Percentiles rank a stretch among this genome's conserved stretches.
Conservation (phyloP, 2,888 invertebrate genomes). For the Agrypnus murinus region DNA sequence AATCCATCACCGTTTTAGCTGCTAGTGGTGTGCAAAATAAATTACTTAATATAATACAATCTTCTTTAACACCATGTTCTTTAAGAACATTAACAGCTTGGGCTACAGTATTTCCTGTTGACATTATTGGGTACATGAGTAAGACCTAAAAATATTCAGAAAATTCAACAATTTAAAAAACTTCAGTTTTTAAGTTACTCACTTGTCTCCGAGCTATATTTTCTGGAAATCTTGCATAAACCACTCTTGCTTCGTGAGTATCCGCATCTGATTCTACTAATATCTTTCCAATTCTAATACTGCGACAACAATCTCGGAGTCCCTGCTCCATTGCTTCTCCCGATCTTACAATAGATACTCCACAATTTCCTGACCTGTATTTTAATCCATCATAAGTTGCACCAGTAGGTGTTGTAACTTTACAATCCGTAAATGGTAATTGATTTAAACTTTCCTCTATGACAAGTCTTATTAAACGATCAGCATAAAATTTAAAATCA, state of each 20-base stretch:
- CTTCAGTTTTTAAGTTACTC: constrained; percentile 20
- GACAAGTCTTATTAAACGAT: constrained; percentile 95
- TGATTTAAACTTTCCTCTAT: constrained; percentile 99
- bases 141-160: constrained; percentile 83
- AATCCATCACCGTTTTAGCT: constrained; percentile 86
- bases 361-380: constrained; percentile 98
- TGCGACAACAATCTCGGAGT: constrained; percentile 96
- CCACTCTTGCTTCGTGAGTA: constrained; percentile 96
- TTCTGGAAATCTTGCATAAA: constrained; percentile 98
- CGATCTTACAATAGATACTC: constrained; percentile 96
- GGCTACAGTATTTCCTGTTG: constrained; percentile 96
- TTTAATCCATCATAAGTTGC: constrained; percentile 93
- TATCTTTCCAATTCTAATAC: constrained; percentile 98
- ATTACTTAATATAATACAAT: constrained; percentile 96
- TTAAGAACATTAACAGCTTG: constrained; percentile 95
- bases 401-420: constrained; percentile 95
- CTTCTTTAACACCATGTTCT: constrained; percentile 95
- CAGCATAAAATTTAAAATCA: constrained; percentile 99
- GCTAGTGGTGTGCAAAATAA: constrained; percentile 97
- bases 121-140: constrained; percentile 99
- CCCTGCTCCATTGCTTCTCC: constrained; percentile 79
- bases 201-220: constrained; percentile 89
- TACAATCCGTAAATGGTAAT: constrained; percentile 92
- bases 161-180: not conserved
- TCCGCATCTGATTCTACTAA: constrained; percentile 97